phyloP scores from a whole-genome alignment of 1,140 invertebrate genomes.

The Drosophila carrolli region DNA sequence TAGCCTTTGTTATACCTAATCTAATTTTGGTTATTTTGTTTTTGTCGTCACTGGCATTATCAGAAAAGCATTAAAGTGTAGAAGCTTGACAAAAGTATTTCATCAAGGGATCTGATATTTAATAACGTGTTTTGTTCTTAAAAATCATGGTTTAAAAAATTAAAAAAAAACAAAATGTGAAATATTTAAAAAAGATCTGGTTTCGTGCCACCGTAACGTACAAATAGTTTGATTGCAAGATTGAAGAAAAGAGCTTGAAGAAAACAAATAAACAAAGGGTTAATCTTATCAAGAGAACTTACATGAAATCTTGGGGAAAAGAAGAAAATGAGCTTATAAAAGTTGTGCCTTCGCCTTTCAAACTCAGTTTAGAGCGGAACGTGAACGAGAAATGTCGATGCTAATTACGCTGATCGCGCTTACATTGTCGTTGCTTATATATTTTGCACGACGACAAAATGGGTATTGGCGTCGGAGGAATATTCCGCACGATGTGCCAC shows the following conservation, averaged over 20 bases:
- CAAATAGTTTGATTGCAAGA: no score
- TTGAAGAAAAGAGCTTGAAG: no score
- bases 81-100: neutral
- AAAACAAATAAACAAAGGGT: neutral
- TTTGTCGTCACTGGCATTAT: neutral
- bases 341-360: neutral
- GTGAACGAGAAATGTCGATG: constrained; percentile 39
- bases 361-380: constrained; percentile 17
- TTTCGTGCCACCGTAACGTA: no score
- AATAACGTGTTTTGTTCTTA: neutral
- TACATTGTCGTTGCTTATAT: constrained; percentile 35
- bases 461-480: constrained; percentile 66
- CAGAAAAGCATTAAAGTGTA: neutral
- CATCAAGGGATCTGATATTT: neutral
- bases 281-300: constrained; percentile 3
- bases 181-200: no score
- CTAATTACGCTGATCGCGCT: constrained; percentile 46
- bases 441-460: constrained; percentile 52
- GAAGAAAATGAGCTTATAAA: constrained; percentile 22
- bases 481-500: constrained; percentile 60
- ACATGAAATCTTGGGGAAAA: neutral
- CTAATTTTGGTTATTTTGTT: neutral
- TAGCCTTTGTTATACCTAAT: neutral
- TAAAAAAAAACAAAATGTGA: no score
- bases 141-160: no score